These are phyloP conservation scores for Zygothrica quintamaculata DNA, from an alignment of 2,888 invertebrate species.

Conservation along the genomic window DNA sequence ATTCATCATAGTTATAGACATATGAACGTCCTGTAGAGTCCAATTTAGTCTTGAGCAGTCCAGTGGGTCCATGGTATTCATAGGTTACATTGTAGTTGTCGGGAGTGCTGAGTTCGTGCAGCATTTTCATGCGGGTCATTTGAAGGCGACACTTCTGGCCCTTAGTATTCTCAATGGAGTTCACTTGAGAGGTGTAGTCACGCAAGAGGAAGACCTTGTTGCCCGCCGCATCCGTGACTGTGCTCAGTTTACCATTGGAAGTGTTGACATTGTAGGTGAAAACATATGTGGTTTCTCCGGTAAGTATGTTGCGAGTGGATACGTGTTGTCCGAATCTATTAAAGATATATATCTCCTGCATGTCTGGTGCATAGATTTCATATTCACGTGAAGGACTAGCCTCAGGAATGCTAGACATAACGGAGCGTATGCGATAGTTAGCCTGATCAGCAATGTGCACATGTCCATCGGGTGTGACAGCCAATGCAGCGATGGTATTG, in stretches of 20 bases:
- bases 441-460: slow-evolving; percentile 98
- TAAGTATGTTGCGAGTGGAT: slow-evolving; percentile 96
- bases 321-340: slow-evolving; percentile 98
- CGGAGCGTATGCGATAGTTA: slow-evolving; percentile 93
- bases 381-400: slow-evolving; percentile 93
- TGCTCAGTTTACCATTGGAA: slow-evolving; percentile 96
- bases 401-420: slow-evolving; percentile 95
- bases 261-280: slow-evolving; percentile 99
- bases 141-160: slow-evolving; percentile 95
- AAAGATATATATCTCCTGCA: slow-evolving; percentile 97
- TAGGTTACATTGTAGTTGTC: slow-evolving; percentile 97
- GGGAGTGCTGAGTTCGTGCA: slow-evolving; percentile 95
- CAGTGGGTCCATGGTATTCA: slow-evolving; percentile 96
- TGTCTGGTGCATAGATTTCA: slow-evolving; percentile 97
- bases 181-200: slow-evolving; percentile 94
- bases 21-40: slow-evolving; percentile 96
- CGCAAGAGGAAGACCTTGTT: slow-evolving; percentile 93
- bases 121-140: slow-evolving; percentile 96
- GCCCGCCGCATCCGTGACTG: slow-evolving; percentile 96
- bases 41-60: slow-evolving; percentile 93
- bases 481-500: slow-evolving; percentile 95
- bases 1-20: slow-evolving; percentile 97
- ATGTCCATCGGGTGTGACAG: slow-evolving; percentile 96
- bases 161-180: slow-evolving; percentile 96
- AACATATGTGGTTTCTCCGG: slow-evolving; percentile 95